phyloP scores from a whole-genome alignment of 2,888 invertebrate genomes.

The Dicroscelio sp. region DNA sequence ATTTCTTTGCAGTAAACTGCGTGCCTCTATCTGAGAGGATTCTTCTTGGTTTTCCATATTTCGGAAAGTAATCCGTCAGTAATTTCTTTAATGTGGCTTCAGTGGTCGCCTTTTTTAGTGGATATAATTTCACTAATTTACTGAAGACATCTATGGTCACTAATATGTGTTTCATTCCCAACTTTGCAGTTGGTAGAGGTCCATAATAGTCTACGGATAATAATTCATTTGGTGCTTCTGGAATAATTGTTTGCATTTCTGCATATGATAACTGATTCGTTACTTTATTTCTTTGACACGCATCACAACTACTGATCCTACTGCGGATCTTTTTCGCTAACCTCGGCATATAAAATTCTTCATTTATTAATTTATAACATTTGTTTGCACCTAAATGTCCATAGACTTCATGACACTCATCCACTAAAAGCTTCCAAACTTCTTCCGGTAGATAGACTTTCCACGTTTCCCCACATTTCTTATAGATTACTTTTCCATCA shows the following conservation, averaged over 20 bases:
- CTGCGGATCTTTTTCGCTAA: background rate
- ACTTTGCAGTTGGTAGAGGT: too few relatives aligned
- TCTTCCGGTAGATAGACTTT: background rate
- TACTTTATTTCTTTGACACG: conserved; percentile 67
- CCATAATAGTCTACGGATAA: too few relatives aligned
- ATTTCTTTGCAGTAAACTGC: too few relatives aligned
- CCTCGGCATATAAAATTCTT: conserved; percentile 37
- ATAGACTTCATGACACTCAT: conserved; percentile 20
- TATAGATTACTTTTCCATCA: background rate
- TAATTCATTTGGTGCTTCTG: conserved; percentile 40
- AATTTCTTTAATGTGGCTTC: too few relatives aligned
- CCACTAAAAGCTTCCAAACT: background rate
- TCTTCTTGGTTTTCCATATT: too few relatives aligned
- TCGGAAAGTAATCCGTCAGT: too few relatives aligned
- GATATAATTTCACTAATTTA: too few relatives aligned
- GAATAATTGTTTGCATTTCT: conserved; percentile 46
- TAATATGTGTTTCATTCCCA: too few relatives aligned
- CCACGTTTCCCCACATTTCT: background rate
- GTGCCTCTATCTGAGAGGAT: too few relatives aligned
- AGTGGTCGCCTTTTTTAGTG: too few relatives aligned
- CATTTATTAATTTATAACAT: conserved; percentile 21
- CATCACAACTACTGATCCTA: conserved; percentile 31
- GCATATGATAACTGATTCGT: conserved; percentile 37
- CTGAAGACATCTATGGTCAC: too few relatives aligned
- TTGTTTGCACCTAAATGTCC: conserved; percentile 57